phyloP scores from a whole-genome alignment of 1,140 invertebrate genomes.

The Bemisia tabaci region DNA sequence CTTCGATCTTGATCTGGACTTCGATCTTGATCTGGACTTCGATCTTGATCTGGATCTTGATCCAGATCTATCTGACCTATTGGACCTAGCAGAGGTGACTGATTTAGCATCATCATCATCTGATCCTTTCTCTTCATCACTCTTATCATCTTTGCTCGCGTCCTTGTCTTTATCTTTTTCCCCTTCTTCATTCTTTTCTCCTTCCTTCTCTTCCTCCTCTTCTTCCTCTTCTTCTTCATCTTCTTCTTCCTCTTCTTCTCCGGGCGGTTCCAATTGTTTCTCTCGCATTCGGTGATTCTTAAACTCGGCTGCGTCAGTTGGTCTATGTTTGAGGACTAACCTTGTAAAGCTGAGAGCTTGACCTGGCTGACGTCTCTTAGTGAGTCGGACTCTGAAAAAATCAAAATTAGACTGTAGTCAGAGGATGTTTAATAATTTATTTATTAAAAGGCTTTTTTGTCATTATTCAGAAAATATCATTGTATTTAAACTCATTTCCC shows the following conservation, averaged over 20 bases:
- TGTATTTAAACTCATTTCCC: no score
- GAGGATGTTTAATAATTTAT: no score
- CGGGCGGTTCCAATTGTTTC: conserved; percentile 71
- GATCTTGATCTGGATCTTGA: background rate
- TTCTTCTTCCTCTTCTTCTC: conserved; percentile 60
- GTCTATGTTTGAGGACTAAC: conserved; percentile 78
- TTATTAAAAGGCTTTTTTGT: no score
- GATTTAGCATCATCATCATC: background rate
- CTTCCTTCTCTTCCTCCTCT: conserved; percentile 15
- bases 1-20: no score
- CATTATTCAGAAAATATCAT: no score
- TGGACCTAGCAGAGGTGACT: background rate
- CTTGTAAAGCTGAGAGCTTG: conserved; percentile 62
- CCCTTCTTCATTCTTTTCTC: conserved; percentile 10
- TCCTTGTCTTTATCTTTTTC: conserved; percentile 9
- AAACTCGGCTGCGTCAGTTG: conserved; percentile 73
- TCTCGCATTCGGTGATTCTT: conserved; percentile 73
- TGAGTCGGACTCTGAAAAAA: conserved; percentile 61
- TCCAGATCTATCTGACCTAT: background rate
- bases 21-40: no score
- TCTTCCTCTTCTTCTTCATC: conserved; percentile 30
- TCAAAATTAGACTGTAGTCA: no score
- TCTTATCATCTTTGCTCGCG: background rate
- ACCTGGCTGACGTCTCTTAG: conserved; percentile 63
- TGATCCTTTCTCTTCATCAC: background rate